These are phyloP conservation scores for Montifringilla adamsi DNA, from an alignment of 2,113 vertebrate genomes.

Conservation along the genomic window DNA sequence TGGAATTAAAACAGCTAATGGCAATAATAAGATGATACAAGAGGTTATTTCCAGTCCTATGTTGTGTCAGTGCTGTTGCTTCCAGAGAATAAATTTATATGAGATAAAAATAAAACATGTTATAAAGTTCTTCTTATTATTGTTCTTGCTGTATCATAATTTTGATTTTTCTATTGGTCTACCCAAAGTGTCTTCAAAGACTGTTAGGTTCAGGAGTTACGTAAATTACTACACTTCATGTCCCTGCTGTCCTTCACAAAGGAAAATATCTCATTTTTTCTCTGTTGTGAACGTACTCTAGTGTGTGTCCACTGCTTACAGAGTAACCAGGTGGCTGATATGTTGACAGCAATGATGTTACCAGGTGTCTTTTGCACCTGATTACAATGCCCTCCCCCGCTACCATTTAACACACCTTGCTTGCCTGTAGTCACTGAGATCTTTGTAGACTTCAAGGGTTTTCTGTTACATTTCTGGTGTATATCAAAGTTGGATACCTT, in stretches of 20 bases:
- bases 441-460: not conserved
- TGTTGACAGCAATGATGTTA: not conserved
- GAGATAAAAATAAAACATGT: not conserved
- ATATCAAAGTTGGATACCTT: not conserved
- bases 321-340: not conserved
- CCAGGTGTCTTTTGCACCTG: not conserved
- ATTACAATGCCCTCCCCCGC: not conserved
- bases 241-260: not conserved
- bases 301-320: not conserved
- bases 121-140: not conserved
- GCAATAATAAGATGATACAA: not conserved
- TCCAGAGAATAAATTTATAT: not conserved
- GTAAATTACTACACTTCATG: not conserved
- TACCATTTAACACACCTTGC: not conserved
- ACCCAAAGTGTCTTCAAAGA: not conserved
- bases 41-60: not conserved
- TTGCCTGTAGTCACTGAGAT: not conserved
- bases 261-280: not conserved
- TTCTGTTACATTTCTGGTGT: not conserved
- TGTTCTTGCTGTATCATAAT: not conserved
- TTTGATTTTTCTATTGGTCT: not conserved
- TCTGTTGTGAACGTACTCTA: not conserved
- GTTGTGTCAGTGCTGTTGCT: not conserved
- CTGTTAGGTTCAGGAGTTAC: not conserved
- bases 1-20: not conserved